Percentiles rank a stretch among this genome's conserved stretches.
Conservation (phyloP, 2,113 vertebrate species). For the Lepus timidus region DNA sequence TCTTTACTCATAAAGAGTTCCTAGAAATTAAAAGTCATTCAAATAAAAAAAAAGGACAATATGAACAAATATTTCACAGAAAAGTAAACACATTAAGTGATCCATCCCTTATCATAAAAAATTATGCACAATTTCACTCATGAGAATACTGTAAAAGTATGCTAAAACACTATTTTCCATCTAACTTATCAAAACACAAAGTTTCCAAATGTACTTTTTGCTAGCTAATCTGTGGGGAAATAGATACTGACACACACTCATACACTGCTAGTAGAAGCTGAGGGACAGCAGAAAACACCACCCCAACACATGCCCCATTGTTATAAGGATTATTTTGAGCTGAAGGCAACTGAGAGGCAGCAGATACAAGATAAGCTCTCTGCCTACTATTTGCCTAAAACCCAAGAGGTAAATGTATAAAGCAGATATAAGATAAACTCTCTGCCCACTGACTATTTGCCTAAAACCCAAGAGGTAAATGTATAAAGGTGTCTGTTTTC, state of each 20-base stretch:
- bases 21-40: slow-evolving; percentile 46
- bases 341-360: not conserved
- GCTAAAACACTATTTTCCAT: slow-evolving; percentile 1
- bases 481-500: not conserved
- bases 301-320: not conserved
- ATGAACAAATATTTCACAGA: slow-evolving; percentile 26
- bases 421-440: not conserved
- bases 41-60: slow-evolving; percentile 16
- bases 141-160: slow-evolving; percentile 50
- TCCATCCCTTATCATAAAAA: slow-evolving; percentile 16
- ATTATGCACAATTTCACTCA: slow-evolving; percentile 32
- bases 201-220: slow-evolving; percentile 23
- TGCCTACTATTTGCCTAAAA: not conserved
- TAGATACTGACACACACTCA: not conserved
- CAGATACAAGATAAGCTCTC: not conserved
- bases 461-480: not conserved
- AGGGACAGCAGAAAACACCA: not conserved
- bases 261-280: not conserved
- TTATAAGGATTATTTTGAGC: not conserved
- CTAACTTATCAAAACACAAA: slow-evolving; percentile 10
- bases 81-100: slow-evolving; percentile 43
- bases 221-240: not conserved
- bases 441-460: not conserved
- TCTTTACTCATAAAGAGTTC: not conserved
- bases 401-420: not conserved